These are phyloP conservation scores for Suillia variegata DNA, from an alignment of 2,888 invertebrate genomes.

Conservation along the genomic window DNA sequence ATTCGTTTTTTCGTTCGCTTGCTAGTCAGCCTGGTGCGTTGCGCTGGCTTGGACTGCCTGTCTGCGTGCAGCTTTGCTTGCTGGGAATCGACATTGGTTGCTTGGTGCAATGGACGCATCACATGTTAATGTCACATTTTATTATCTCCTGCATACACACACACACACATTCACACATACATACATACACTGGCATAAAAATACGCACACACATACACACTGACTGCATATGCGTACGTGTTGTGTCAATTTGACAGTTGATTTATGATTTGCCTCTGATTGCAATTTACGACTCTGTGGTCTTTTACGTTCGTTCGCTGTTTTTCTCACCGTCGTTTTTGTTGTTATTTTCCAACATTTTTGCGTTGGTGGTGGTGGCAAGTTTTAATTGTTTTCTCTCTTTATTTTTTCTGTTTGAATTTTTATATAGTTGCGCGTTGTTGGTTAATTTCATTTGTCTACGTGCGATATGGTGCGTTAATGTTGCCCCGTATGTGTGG, in stretches of 20 bases:
- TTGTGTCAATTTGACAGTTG: slow-evolving; percentile 41
- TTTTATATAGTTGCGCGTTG: neutral
- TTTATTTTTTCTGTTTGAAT: neutral
- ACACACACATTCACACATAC: slow-evolving; percentile 17
- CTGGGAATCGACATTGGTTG: too few relatives aligned
- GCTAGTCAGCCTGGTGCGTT: neutral
- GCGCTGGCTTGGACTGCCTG: neutral
- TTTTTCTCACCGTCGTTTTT: neutral
- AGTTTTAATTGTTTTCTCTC: slow-evolving; percentile 34
- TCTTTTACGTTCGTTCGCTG: neutral
- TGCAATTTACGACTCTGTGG: slow-evolving; percentile 36
- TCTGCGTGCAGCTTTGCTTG: too few relatives aligned
- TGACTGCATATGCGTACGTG: slow-evolving; percentile 17
- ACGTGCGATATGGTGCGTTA: neutral
- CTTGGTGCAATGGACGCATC: slow-evolving; percentile 28
- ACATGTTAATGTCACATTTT: slow-evolving; percentile 36
- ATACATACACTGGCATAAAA: slow-evolving; percentile 6
- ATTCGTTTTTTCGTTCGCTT: neutral
- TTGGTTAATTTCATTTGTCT: neutral
- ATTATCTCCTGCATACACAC: slow-evolving; percentile 29
- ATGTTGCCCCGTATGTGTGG: slow-evolving; percentile 17
- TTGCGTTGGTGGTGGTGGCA: slow-evolving; percentile 11
- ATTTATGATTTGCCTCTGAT: slow-evolving; percentile 40
- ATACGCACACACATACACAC: neutral
- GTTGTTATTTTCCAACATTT: neutral